Percentiles rank a stretch among this genome's conserved stretches.
phyloP scores from a whole-genome alignment of 2,888 invertebrate species.

The Leptopilina drosophilae region DNA sequence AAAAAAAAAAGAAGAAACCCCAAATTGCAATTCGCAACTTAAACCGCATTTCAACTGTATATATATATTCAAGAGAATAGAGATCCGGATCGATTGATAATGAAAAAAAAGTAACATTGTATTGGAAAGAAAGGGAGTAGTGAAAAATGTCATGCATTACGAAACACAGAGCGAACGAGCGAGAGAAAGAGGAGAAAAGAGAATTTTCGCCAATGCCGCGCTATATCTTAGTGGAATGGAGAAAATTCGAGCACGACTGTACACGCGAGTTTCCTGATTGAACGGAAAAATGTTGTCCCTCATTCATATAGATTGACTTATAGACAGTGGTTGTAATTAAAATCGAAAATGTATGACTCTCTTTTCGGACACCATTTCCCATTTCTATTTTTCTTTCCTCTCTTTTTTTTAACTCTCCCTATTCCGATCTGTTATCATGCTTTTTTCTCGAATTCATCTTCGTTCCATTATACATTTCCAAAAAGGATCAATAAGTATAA shows the following conservation, averaged over 20 bases:
- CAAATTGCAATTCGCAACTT: background rate
- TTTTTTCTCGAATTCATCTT: slow-evolving; percentile 49
- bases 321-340: slow-evolving; percentile 67
- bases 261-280: slow-evolving; percentile 53
- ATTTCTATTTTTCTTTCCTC: slow-evolving; percentile 29
- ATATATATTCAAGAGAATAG: slow-evolving; percentile 18
- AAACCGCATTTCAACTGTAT: background rate
- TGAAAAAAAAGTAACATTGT: slow-evolving; percentile 8
- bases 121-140: slow-evolving; percentile 21
- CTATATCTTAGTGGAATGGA: slow-evolving; percentile 5
- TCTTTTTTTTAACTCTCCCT: background rate
- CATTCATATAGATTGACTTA: slow-evolving; percentile 66
- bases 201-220: slow-evolving; percentile 28
- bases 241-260: slow-evolving; percentile 38
- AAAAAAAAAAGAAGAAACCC: background rate
- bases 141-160: slow-evolving; percentile 41
- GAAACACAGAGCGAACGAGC: slow-evolving; percentile 26
- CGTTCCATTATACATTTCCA: slow-evolving; percentile 45
- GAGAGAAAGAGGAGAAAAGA: slow-evolving; percentile 1
- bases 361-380: slow-evolving; percentile 57
- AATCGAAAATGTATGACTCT: slow-evolving; percentile 65
- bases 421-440: slow-evolving; percentile 43
- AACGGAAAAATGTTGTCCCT: slow-evolving; percentile 64
- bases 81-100: slow-evolving; percentile 23
- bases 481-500: slow-evolving; percentile 8